phyloP scores from a whole-genome alignment of 2,888 invertebrate genomes.

The Meliscaeva auricollis region DNA sequence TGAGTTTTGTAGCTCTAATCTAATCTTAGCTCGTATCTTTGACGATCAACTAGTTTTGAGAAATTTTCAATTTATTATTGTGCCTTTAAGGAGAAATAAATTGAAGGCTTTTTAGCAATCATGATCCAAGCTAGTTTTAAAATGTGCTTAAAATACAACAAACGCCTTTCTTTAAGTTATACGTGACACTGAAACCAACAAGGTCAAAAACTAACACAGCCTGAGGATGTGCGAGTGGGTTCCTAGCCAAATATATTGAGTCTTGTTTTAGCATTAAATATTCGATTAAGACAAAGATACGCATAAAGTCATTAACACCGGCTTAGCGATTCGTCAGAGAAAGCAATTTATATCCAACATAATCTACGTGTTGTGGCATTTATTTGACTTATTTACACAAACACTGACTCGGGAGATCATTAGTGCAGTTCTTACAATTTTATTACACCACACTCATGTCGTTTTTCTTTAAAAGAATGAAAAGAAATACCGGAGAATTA shows the following conservation, averaged over 20 bases:
- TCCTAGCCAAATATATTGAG: no score
- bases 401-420: background rate
- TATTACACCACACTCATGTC: background rate
- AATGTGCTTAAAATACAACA: no score
- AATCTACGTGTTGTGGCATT: background rate
- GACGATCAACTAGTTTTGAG: no score
- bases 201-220: background rate
- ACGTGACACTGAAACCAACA: background rate
- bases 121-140: no score
- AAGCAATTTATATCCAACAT: background rate
- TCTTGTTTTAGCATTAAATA: no score
- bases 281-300: no score
- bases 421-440: background rate
- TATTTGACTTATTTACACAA: background rate
- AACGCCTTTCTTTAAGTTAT: background rate
- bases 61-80: no score
- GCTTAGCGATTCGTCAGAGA: background rate
- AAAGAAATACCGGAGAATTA: slow-evolving; percentile 24
- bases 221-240: background rate
- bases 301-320: no score
- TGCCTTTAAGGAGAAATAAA: no score
- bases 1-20: no score
- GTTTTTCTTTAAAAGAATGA: background rate
- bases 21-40: no score
- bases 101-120: no score